Evolutionary conservation across 1,140 invertebrate genomes (phyloP).

Genomic region (Wasmannia auropunctata): DNA sequence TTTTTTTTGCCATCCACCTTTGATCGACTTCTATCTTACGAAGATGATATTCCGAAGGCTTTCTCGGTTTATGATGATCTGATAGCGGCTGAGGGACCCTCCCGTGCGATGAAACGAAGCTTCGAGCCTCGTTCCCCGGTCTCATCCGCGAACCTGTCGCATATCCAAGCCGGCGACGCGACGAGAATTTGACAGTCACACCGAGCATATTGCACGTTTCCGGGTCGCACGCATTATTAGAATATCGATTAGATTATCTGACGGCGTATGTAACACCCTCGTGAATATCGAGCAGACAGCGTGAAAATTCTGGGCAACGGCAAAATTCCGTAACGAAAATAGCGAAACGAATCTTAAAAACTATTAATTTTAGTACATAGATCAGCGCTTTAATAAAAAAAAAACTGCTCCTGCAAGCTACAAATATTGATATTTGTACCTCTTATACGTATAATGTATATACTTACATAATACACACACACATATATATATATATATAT

Average conservation of each 20-base stretch:
- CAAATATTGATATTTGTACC: neutral
- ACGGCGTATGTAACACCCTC: constrained; percentile 10
- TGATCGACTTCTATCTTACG: constrained; percentile 32
- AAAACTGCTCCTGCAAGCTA: neutral
- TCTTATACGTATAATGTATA: neutral
- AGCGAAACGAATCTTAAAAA: neutral
- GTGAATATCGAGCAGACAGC: constrained; percentile 5
- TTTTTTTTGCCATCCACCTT: neutral
- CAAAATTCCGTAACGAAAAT: neutral
- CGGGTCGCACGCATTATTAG: constrained; percentile 34
- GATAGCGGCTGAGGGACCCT: constrained; percentile 20
- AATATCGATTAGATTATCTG: constrained; percentile 43
- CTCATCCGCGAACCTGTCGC: constrained; percentile 21
- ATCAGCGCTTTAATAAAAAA: neutral
- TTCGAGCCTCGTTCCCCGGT: neutral
- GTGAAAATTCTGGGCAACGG: neutral
- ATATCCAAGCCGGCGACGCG: constrained; percentile 23
- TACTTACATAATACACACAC: too few relatives aligned
- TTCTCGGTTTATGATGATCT: constrained; percentile 35
- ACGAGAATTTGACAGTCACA: constrained; percentile 52
- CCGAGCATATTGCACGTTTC: constrained; percentile 46
- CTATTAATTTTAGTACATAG: neutral
- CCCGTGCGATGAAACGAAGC: constrained; percentile 11
- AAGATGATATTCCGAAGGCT: constrained; percentile 32
- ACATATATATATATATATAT: too few relatives aligned